Evolutionary conservation across 2,113 vertebrate species (phyloP).

Genomic region (Pyxicephalus adspersus): DNA sequence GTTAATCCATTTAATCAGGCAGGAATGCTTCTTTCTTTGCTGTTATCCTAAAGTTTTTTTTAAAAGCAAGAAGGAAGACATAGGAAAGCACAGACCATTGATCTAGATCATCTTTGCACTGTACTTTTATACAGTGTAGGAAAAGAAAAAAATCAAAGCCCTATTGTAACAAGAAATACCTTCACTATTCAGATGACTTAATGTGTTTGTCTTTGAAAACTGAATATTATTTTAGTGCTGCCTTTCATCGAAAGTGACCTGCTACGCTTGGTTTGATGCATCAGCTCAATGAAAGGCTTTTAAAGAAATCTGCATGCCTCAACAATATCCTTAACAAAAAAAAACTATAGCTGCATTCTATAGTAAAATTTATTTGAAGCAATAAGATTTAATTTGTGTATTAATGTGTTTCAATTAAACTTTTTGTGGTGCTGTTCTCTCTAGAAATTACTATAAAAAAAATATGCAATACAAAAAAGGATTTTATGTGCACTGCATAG

Average conservation of each 20-base stretch:
- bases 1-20: slow-evolving; percentile 49
- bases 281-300: slow-evolving; percentile 21
- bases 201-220: slow-evolving; percentile 18
- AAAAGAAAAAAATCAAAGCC: background rate
- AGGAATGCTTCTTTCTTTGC: slow-evolving; percentile 34
- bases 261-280: slow-evolving; percentile 6
- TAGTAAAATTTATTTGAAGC: too few relatives aligned
- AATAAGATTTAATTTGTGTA: too few relatives aligned
- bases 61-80: slow-evolving; percentile 13
- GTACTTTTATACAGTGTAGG: slow-evolving; percentile 25
- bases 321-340: too few relatives aligned
- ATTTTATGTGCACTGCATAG: too few relatives aligned
- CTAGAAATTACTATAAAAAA: too few relatives aligned
- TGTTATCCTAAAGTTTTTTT: slow-evolving; percentile 40
- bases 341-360: too few relatives aligned
- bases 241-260: slow-evolving; percentile 13
- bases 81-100: slow-evolving; percentile 4
- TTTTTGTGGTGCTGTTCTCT: too few relatives aligned
- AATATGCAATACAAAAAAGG: too few relatives aligned
- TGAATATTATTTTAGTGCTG: slow-evolving; percentile 17
- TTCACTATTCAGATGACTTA: background rate
- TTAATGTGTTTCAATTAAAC: too few relatives aligned
- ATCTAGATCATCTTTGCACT: background rate
- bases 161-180: slow-evolving; percentile 19
- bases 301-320: background rate